These are phyloP conservation scores for Odontocerum albicorne DNA, from an alignment of 2,888 invertebrate genomes.

Conservation along the genomic window DNA sequence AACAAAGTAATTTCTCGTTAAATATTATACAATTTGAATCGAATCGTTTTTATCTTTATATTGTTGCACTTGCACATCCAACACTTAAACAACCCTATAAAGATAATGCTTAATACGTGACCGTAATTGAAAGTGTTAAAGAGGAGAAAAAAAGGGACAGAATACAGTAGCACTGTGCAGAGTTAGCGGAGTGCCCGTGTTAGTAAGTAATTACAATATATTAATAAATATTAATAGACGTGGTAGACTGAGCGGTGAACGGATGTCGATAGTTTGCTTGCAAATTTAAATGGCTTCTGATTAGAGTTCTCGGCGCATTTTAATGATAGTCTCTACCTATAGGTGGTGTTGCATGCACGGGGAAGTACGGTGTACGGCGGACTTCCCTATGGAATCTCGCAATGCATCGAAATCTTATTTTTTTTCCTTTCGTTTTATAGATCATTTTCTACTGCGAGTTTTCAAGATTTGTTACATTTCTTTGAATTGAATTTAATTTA, in stretches of 20 bases:
- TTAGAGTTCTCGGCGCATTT: conserved; percentile 34
- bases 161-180: conserved; percentile 8
- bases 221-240: conserved; percentile 35
- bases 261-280: conserved; percentile 36
- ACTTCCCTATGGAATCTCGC: background rate
- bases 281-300: conserved; percentile 34
- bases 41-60: too few species aligned
- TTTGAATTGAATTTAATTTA: too few species aligned
- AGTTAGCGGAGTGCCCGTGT: conserved; percentile 24
- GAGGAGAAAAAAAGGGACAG: background rate
- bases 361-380: too few species aligned
- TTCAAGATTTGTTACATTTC: too few species aligned
- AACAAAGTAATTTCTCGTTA: too few species aligned
- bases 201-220: conserved; percentile 31
- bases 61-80: too few species aligned
- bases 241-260: conserved; percentile 27
- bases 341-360: conserved; percentile 26
- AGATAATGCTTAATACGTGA: too few species aligned
- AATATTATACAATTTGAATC: too few species aligned
- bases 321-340: conserved; percentile 25
- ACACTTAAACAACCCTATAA: too few species aligned
- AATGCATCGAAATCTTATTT: background rate
- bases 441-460: too few species aligned
- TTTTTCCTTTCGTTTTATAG: background rate
- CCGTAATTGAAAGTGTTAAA: too few species aligned